These are phyloP conservation scores for Glaucopsyche alexis DNA, from an alignment of 2,888 invertebrate genomes.

Conservation along the genomic window DNA sequence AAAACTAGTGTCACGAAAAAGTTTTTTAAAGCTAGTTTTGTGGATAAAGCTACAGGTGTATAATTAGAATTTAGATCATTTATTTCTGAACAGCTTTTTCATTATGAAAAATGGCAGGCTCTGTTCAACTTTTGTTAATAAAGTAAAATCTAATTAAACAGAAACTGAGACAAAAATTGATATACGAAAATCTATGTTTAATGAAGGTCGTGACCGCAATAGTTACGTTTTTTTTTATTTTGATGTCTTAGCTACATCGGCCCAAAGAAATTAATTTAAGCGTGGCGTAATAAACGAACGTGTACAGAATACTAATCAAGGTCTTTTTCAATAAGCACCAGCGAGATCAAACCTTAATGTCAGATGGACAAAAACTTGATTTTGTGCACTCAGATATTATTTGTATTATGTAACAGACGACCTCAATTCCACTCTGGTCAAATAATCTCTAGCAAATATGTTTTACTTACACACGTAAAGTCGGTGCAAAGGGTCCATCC, in stretches of 20 bases:
- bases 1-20: neutral
- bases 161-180: neutral
- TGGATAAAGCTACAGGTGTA: too few relatives aligned
- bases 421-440: neutral
- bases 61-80: too few relatives aligned
- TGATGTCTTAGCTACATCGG: neutral
- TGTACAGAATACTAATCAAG: conserved; percentile 24
- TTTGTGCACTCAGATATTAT: conserved; percentile 4
- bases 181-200: neutral
- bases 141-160: neutral
- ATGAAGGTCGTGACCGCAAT: neutral
- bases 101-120: neutral
- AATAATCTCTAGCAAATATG: neutral
- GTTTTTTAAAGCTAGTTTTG: too few relatives aligned
- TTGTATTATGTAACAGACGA: conserved; percentile 9
- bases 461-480: neutral
- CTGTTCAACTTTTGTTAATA: neutral
- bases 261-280: conserved; percentile 13
- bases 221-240: neutral
- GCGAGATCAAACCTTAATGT: neutral
- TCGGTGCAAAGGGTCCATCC: too few relatives aligned
- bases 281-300: neutral
- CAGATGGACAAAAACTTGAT: conserved; percentile 19
- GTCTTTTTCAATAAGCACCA: neutral
- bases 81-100: neutral